Evolutionary conservation across 2,113 vertebrate species (phyloP).

Genomic region (Strigops habroptila): DNA sequence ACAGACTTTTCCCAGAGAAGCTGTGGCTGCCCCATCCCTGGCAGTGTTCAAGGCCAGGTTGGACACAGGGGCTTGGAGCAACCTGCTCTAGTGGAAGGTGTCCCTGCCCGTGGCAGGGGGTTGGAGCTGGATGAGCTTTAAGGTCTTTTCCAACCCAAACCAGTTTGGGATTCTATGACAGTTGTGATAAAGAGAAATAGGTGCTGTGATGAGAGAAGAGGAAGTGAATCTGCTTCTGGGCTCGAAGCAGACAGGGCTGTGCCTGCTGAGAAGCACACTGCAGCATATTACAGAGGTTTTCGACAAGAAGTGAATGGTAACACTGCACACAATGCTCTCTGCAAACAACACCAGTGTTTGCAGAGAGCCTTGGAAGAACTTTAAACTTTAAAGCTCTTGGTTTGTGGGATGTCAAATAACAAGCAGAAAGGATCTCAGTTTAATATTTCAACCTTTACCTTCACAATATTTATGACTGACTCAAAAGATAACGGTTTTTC

Average conservation of each 20-base stretch:
- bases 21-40: no score
- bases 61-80: not conserved
- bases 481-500: not conserved
- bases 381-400: not conserved
- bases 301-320: not conserved
- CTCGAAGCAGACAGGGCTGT: fast-evolving
- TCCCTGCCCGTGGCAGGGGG: fast-evolving
- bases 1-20: no score
- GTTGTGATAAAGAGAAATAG: not conserved
- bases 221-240: not conserved
- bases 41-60: no score
- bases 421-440: not conserved
- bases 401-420: not conserved
- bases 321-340: not conserved
- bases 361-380: not conserved
- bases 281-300: not conserved
- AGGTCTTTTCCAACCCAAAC: not conserved
- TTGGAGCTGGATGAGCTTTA: not conserved
- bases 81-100: not conserved
- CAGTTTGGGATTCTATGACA: not conserved
- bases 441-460: not conserved
- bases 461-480: not conserved
- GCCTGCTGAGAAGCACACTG: fast-evolving
- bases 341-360: not conserved
- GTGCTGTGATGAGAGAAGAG: not conserved